Evolutionary conservation across 1,140 invertebrate species (phyloP).

Genomic region (Panagrolaimus sp.): DNA sequence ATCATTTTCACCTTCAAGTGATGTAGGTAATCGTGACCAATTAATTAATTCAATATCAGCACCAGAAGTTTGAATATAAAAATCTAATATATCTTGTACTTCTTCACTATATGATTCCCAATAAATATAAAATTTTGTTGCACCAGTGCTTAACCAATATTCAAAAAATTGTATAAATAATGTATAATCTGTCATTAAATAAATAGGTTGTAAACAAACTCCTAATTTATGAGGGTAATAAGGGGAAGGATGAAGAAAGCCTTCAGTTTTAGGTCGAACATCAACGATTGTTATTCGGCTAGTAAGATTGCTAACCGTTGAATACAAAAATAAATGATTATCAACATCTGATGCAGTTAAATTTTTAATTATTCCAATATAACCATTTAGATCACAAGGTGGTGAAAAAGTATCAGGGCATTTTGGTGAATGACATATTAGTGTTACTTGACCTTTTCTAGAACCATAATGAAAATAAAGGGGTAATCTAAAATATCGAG

Average conservation of each 20-base stretch:
- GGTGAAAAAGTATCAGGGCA: constrained; percentile 12
- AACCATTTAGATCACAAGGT: constrained; percentile 16
- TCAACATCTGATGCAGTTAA: constrained; percentile 19
- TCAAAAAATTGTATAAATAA: constrained; percentile 27
- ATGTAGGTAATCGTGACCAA: constrained; percentile 19
- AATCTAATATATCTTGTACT: constrained; percentile 9
- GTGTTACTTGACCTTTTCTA: not conserved
- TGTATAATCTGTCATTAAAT: constrained; percentile 24
- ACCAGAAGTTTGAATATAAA: not conserved
- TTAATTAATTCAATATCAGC: constrained; percentile 21
- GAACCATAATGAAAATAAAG: constrained; percentile 8
- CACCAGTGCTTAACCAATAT: constrained; percentile 16
- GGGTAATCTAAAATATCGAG: not conserved
- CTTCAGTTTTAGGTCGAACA: constrained; percentile 12
- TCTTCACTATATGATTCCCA: constrained; percentile 24
- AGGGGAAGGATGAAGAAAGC: not conserved
- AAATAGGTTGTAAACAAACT: constrained; percentile 25
- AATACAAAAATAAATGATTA: constrained; percentile 4
- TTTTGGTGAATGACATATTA: constrained; percentile 13
- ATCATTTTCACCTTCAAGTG: too few relatives aligned
- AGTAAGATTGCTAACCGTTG: constrained; percentile 3
- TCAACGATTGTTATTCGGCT: constrained; percentile 20
- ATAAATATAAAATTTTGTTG: constrained; percentile 31
- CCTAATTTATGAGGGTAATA: constrained; percentile 17
- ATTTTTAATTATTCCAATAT: constrained; percentile 24